These are phyloP conservation scores for Panagrolaimus sp. DNA, from an alignment of 1,140 invertebrate species.

Conservation along the genomic window DNA sequence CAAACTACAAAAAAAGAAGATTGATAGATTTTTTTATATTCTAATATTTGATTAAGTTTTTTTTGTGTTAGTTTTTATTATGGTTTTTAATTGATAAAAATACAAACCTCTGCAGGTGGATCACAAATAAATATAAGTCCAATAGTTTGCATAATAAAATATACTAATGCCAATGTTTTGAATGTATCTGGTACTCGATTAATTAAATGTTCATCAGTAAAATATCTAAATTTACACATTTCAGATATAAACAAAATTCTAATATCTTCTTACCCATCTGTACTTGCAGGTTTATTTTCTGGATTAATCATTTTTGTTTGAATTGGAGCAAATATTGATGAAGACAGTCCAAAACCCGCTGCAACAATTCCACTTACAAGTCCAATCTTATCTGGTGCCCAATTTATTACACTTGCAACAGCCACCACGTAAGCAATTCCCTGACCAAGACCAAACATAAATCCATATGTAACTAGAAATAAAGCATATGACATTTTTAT, in stretches of 20 bases:
- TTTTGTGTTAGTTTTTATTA: no score
- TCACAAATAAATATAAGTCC: constrained; percentile 37
- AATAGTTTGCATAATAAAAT: constrained; percentile 33
- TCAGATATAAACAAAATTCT: no score
- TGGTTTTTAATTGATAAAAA: no score
- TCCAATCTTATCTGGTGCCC: constrained; percentile 9
- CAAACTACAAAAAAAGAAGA: constrained; percentile 33
- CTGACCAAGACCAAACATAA: constrained; percentile 35
- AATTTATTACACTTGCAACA: background rate
- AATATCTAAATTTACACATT: constrained; percentile 30
- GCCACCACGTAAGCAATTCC: constrained; percentile 18
- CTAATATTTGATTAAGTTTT: no score
- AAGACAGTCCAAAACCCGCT: constrained; percentile 30
- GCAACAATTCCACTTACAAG: constrained; percentile 7
- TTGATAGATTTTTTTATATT: no score
- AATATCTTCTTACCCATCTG: background rate
- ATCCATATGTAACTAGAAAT: constrained; percentile 36
- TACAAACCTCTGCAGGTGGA: constrained; percentile 24
- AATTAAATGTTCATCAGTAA: constrained; percentile 33
- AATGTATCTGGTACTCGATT: constrained; percentile 33
- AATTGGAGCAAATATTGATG: constrained; percentile 42
- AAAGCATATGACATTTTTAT: constrained; percentile 28
- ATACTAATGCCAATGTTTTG: constrained; percentile 26
- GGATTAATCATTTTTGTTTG: constrained; percentile 40
- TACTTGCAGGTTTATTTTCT: constrained; percentile 19